Percentiles rank a stretch among this genome's conserved stretches.
Evolutionary conservation across 2,113 vertebrate species (phyloP).

Genomic region (Nycticebus coucang): DNA sequence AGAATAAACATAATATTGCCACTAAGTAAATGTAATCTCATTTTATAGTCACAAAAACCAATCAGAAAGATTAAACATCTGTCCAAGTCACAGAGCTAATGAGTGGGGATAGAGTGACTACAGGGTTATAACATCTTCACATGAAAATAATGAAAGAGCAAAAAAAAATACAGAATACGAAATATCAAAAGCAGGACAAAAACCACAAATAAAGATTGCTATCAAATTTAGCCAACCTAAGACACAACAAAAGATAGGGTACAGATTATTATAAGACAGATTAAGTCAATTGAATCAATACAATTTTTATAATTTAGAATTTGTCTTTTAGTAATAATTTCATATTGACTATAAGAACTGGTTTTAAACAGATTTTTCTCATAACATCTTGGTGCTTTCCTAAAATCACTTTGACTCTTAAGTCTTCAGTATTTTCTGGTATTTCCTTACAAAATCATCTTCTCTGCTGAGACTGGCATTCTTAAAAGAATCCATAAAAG

Average conservation of each 20-base stretch:
- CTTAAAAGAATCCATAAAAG: constrained; percentile 30
- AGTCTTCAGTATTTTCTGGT: neutral
- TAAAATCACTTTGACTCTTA: neutral
- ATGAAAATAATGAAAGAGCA: constrained; percentile 7
- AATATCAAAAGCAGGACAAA: neutral
- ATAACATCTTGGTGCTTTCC: constrained; percentile 1
- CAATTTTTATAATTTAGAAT: neutral
- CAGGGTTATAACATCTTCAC: neutral
- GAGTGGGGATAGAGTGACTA: neutral
- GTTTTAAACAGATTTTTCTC: neutral
- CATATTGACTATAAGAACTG: neutral
- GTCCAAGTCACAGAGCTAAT: neutral
- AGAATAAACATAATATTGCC: neutral
- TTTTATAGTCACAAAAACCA: neutral
- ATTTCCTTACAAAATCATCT: constrained; percentile 20
- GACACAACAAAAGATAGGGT: neutral
- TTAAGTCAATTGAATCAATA: neutral
- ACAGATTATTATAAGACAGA: neutral
- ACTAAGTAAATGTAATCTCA: neutral
- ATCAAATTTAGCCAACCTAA: neutral
- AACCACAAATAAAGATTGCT: neutral
- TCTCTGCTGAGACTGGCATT: neutral
- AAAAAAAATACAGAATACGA: neutral
- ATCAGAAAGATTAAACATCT: constrained; percentile 12
- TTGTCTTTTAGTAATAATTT: neutral